Base-by-base conservation (phyloP, 2,113 vertebrate species). In the Antechinus flavipes region DNA sequence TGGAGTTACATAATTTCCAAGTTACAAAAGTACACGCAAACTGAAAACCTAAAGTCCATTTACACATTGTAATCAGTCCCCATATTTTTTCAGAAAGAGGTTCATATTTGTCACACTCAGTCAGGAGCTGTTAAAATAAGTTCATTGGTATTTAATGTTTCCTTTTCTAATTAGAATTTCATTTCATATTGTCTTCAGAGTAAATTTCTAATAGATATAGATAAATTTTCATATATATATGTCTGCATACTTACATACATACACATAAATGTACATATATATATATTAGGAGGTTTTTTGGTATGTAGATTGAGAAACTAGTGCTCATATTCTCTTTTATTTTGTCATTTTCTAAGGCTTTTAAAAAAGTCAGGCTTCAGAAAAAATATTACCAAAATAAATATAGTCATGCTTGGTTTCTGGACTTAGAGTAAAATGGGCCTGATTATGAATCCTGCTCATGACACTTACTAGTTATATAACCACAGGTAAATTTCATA, bases 121-220 rank as follows among this genome's bases (percentile, higher is more conserved):
- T 89, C 52, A 93, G 94, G 54, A 91, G 19, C 30, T 22, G 68
- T 95, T 68, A 90, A 76, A 95, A 19, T 42, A 95, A 92, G 30
- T 92, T 84, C 89, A 55, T 89, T 3, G 27, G 35, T 91, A 90
- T 84, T 6, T 84, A 52, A 91, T 54, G 30, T 2, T 50, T 96
- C 49, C 91, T 54, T 25, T 92, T 91, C 76, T 35, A 27, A 16
- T 54, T 68, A 54, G 7, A 91, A 0, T 95, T 96, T 97, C 54
- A 90, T 58, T 94, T 93, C 10, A 24, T 23, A 93, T 50, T 23
- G 25, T 89, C 30, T 95, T 56, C 16, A 95, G 55, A 25, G 22
- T n/a, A 10, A 61, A 23, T 42, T 55, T 84, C 23, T 46, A 68
- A 26, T 58, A 58, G 2, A 56, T 7, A 56, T 30, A 61, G 2